Evolutionary conservation across 2,888 invertebrate species (phyloP).

Genomic region (Papilio protenor): DNA sequence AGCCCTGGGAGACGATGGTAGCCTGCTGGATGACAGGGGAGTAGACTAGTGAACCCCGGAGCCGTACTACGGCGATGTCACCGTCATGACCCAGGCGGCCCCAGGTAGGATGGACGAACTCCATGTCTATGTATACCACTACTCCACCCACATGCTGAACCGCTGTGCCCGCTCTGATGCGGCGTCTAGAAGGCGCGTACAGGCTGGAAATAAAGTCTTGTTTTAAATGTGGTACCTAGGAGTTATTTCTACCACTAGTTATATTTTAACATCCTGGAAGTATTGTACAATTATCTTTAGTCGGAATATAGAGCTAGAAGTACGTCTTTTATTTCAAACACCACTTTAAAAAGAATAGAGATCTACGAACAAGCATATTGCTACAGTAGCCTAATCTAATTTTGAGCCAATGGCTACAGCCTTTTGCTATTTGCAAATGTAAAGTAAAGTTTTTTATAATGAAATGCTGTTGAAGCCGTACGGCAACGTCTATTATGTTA

Average conservation of each 20-base stretch:
- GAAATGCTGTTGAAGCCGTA: slow-evolving; percentile 56
- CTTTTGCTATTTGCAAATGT: too few species aligned
- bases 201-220: slow-evolving; percentile 48
- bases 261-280: too few species aligned
- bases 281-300: too few species aligned
- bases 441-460: slow-evolving; percentile 28
- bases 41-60: slow-evolving; percentile 50
- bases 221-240: too few species aligned
- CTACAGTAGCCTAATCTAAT: too few species aligned
- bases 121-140: slow-evolving; percentile 49
- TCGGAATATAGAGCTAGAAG: too few species aligned
- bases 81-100: slow-evolving; percentile 52
- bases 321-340: too few species aligned
- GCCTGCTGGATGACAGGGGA: slow-evolving; percentile 52
- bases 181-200: slow-evolving; percentile 45
- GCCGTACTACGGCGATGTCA: slow-evolving; percentile 59
- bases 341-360: too few species aligned
- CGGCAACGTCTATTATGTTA: slow-evolving; percentile 47
- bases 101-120: slow-evolving; percentile 60
- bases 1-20: slow-evolving; percentile 50
- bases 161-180: slow-evolving; percentile 55
- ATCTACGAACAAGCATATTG: too few species aligned
- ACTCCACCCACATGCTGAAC: slow-evolving; percentile 62
- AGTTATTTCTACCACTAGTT: too few species aligned
- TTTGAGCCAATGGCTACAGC: too few species aligned